phyloP scores from a whole-genome alignment of 2,888 invertebrate genomes.

The Epiblema foenella region DNA sequence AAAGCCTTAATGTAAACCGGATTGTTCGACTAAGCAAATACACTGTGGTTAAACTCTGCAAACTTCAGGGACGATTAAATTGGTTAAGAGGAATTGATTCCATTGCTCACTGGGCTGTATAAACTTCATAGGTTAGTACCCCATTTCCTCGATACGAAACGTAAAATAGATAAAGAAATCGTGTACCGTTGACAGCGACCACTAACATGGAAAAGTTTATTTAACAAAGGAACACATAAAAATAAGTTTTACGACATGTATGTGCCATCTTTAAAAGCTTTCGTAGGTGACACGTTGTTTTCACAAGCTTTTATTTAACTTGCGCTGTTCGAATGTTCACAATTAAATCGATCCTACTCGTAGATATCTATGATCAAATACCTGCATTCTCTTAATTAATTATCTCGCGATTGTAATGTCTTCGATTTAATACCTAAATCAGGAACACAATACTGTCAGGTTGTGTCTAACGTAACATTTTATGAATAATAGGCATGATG shows the following conservation, averaged over 20 bases:
- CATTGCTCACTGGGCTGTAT: slow-evolving; percentile 28
- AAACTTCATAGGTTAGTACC: slow-evolving; percentile 28
- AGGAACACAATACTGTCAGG: not conserved
- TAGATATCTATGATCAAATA: not conserved
- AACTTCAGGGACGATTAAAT: slow-evolving; percentile 18
- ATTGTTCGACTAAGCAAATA: slow-evolving; percentile 19
- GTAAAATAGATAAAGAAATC: slow-evolving; percentile 11
- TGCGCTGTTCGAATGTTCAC: no score
- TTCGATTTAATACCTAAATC: slow-evolving; percentile 18
- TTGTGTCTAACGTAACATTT: not conserved
- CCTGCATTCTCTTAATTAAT: not conserved
- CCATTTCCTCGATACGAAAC: slow-evolving; percentile 10
- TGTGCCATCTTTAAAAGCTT: slow-evolving; percentile 4
- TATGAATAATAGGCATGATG: no score
- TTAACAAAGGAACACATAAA: slow-evolving; percentile 15
- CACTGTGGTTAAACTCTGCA: slow-evolving; percentile 22
- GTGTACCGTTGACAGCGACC: slow-evolving; percentile 20
- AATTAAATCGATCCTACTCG: not conserved
- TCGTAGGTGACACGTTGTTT: not conserved
- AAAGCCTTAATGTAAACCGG: slow-evolving; percentile 11
- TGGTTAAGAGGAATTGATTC: slow-evolving; percentile 18
- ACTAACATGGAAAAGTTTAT: slow-evolving; percentile 27
- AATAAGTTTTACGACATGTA: not conserved
- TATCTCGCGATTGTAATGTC: slow-evolving; percentile 22
- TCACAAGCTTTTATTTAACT: no score